Evolutionary conservation across 2,113 vertebrate species (phyloP).

Genomic region (Connochaetes taurinus): DNA sequence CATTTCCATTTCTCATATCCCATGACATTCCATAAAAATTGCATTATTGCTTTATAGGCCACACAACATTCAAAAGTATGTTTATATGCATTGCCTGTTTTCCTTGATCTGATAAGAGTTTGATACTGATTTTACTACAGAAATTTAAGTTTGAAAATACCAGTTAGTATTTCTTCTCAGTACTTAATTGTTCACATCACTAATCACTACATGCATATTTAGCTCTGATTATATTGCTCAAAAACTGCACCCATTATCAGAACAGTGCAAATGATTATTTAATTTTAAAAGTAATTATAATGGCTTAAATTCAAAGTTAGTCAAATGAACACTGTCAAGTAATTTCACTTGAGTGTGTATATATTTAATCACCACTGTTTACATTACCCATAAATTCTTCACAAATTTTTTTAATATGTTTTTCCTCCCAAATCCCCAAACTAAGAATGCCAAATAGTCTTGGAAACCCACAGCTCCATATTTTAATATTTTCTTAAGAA

Average conservation of each 20-base stretch:
- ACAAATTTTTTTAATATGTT: constrained; percentile 47
- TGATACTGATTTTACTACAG: constrained; percentile 73
- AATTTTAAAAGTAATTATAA: constrained; percentile 88
- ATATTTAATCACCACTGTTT: constrained; percentile 78
- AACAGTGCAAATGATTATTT: constrained; percentile 90
- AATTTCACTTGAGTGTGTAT: constrained; percentile 71
- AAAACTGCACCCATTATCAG: constrained; percentile 88
- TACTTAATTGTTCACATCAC: constrained; percentile 77
- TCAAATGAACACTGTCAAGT: constrained; percentile 86
- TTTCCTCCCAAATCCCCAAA: constrained; percentile 51
- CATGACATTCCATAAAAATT: constrained; percentile 74
- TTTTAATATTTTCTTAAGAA: constrained; percentile 61
- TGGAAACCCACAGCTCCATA: constrained; percentile 57
- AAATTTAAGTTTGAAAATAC: constrained; percentile 78
- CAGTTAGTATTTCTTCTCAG: constrained; percentile 74
- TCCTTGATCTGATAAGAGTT: constrained; percentile 72
- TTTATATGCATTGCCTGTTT: constrained; percentile 81
- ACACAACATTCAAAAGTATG: constrained; percentile 77
- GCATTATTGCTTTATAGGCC: constrained; percentile 81
- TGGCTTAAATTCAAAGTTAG: constrained; percentile 86
- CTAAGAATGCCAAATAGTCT: constrained; percentile 68
- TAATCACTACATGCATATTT: constrained; percentile 84
- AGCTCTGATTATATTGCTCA: constrained; percentile 81
- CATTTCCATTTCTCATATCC: constrained; percentile 71
- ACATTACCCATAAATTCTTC: constrained; percentile 71